These are phyloP conservation scores for Dioctria rufipes DNA, from an alignment of 2,888 invertebrate genomes.

Conservation along the genomic window DNA sequence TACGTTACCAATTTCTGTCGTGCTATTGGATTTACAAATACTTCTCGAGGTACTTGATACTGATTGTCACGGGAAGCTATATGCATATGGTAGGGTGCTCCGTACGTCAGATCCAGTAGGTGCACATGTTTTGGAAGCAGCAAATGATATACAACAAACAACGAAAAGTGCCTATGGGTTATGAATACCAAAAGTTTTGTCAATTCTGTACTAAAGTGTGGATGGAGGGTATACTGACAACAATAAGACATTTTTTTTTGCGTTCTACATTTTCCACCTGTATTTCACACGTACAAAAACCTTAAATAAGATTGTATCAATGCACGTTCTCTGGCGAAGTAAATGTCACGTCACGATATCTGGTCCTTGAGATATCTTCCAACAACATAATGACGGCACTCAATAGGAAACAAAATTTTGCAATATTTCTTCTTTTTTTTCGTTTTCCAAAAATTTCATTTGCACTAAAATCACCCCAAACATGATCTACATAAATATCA, in stretches of 20 bases:
- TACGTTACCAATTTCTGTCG: slow-evolving; percentile 52
- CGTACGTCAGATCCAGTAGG: not conserved
- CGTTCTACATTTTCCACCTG: not conserved
- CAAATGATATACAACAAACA: slow-evolving; percentile 37
- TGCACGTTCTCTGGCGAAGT: slow-evolving; percentile 10
- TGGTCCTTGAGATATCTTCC: not conserved
- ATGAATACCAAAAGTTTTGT: slow-evolving; percentile 52
- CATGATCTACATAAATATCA: not conserved
- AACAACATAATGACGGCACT: not conserved
- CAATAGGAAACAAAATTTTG: not conserved
- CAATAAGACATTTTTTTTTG: not conserved
- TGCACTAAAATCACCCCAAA: slow-evolving; percentile 35
- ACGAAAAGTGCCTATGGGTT: slow-evolving; percentile 47
- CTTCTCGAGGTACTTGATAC: slow-evolving; percentile 46
- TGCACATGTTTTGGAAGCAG: not conserved
- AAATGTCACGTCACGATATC: slow-evolving; percentile 2
- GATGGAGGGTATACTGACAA: slow-evolving; percentile 26
- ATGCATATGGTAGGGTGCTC: not conserved
- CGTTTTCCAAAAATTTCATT: slow-evolving; percentile 18
- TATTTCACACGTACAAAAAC: not conserved
- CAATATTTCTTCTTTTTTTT: not conserved
- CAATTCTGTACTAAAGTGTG: not conserved
- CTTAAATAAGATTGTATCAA: slow-evolving; percentile 3
- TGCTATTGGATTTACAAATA: slow-evolving; percentile 51
- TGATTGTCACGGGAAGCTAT: slow-evolving; percentile 26